phyloP scores from a whole-genome alignment of 2,113 vertebrate genomes.

The Zingel zingel region DNA sequence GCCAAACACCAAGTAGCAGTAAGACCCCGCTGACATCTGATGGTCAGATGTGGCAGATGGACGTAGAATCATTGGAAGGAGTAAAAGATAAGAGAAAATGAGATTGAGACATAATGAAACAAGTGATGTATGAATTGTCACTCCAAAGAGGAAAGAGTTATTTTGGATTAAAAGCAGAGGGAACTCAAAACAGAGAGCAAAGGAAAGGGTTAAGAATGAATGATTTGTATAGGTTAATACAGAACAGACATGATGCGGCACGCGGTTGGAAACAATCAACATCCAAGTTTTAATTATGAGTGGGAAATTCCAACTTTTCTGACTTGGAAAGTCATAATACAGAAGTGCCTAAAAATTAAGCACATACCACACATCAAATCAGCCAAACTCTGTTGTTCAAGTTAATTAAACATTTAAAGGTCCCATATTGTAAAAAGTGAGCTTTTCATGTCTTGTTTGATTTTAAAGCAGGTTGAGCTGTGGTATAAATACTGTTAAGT shows the following conservation, averaged over 20 bases:
- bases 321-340: not conserved
- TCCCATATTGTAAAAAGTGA: no score
- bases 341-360: not conserved
- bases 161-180: not conserved
- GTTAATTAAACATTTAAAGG: not conserved
- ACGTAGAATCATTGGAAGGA: not conserved
- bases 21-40: constrained; percentile 89
- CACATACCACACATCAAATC: not conserved
- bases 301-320: not conserved
- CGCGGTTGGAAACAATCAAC: not conserved
- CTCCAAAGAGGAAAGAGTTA: not conserved
- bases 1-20: constrained; percentile 91
- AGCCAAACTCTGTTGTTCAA: not conserved
- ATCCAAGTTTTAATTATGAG: not conserved
- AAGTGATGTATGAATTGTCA: not conserved
- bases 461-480: no score
- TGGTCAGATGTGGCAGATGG: constrained; percentile 1
- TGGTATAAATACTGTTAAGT: no score
- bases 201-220: not conserved
- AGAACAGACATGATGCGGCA: not conserved
- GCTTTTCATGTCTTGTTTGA: no score
- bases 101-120: not conserved
- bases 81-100: not conserved
- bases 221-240: no score
- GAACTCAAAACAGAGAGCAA: not conserved